phyloP scores from a whole-genome alignment of 2,113 vertebrate species.

The Notiomystis cincta region DNA sequence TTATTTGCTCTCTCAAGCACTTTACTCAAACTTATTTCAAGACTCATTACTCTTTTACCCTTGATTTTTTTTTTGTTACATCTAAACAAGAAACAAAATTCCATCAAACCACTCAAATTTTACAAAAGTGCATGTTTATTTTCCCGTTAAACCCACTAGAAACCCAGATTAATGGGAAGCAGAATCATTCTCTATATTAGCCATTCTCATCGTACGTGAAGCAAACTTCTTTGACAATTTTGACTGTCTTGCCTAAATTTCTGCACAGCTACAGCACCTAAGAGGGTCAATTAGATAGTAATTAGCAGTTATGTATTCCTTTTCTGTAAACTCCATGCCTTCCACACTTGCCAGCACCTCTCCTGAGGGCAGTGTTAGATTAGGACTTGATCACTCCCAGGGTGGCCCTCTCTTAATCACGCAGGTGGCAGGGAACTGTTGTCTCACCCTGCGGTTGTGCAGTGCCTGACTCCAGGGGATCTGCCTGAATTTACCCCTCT shows the following conservation, averaged over 20 bases:
- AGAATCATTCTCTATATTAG: neutral
- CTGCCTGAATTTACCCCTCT: neutral
- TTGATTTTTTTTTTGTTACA: neutral
- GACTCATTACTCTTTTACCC: neutral
- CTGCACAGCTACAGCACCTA: neutral
- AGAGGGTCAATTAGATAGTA: neutral
- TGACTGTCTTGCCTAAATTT: neutral
- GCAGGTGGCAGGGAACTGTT: neutral
- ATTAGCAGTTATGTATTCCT: neutral
- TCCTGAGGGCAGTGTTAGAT: neutral
- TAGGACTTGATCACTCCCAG: neutral
- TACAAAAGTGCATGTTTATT: neutral
- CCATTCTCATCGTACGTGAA: neutral
- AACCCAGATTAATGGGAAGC: neutral
- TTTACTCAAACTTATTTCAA: neutral
- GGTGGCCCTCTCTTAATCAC: neutral
- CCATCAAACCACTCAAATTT: neutral
- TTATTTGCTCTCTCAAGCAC: neutral
- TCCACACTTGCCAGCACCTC: neutral
- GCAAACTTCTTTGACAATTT: neutral
- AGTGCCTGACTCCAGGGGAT: neutral
- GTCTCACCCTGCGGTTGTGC: neutral
- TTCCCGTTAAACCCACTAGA: neutral
- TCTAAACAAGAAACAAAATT: neutral
- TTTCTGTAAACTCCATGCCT: neutral